A percentile compares a stretch with the other conserved stretches of the same genome.
Evolutionary conservation across 1,140 invertebrate genomes (phyloP).

Genomic region (Anthonomus grandis): DNA sequence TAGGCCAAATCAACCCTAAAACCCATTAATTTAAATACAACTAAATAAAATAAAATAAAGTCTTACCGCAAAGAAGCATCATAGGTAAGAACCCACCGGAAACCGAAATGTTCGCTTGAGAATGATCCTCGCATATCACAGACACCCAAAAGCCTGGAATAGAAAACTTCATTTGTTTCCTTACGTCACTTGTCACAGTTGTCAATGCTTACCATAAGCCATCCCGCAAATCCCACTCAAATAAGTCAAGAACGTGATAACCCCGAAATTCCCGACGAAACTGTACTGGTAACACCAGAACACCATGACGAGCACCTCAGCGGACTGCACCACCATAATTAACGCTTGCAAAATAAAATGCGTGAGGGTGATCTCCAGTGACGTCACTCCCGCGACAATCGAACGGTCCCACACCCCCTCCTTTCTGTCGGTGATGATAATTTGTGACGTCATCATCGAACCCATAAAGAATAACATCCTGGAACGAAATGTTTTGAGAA

Average conservation of each 20-base stretch:
- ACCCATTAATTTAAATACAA: conserved; percentile 7
- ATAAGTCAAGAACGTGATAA: conserved; percentile 41
- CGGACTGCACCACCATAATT: conserved; percentile 61
- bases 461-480: conserved; percentile 79
- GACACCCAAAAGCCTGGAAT: conserved; percentile 73
- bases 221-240: conserved; percentile 54
- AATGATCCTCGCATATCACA: conserved; percentile 70
- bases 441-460: conserved; percentile 70
- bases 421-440: conserved; percentile 76
- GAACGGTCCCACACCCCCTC: conserved; percentile 77
- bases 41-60: not conserved
- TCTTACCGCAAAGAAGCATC: conserved; percentile 75
- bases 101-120: conserved; percentile 76
- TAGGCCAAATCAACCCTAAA: conserved; percentile 83
- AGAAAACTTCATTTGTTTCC: not conserved
- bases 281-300: conserved; percentile 51
- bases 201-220: conserved; percentile 51
- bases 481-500: conserved; percentile 25
- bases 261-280: conserved; percentile 47
- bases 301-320: conserved; percentile 55
- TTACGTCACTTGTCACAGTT: not conserved
- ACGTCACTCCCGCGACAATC: conserved; percentile 64
- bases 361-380: conserved; percentile 58
- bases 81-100: conserved; percentile 86
- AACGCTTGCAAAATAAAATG: conserved; percentile 73